Evolutionary conservation across 2,113 vertebrate genomes (phyloP).

Genomic region (Nycticebus coucang): DNA sequence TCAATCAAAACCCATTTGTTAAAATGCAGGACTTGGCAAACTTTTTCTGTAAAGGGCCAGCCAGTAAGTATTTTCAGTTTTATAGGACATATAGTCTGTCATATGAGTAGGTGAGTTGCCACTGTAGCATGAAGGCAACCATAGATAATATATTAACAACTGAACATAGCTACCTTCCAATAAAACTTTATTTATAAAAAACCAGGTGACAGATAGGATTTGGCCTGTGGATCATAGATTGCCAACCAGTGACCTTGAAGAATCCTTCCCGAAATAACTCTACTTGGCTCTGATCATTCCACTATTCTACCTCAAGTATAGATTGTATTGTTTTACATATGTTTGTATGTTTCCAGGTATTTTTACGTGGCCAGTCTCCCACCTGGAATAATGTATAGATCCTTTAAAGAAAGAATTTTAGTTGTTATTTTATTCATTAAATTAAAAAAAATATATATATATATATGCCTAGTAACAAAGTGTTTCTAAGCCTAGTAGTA

Average conservation of each 20-base stretch:
- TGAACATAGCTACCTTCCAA: neutral
- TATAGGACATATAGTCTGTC: neutral
- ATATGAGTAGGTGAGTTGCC: neutral
- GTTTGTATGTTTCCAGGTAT: neutral
- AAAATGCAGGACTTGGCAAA: neutral
- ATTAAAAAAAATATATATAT: neutral
- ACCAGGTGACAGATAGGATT: neutral
- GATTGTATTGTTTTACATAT: neutral
- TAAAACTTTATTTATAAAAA: neutral
- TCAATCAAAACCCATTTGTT: slow-evolving; percentile 5
- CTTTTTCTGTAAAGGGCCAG: neutral
- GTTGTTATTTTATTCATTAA: slow-evolving; percentile 25
- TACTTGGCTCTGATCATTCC: neutral
- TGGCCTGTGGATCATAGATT: neutral
- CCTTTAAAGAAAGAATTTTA: neutral
- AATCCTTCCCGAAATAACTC: neutral
- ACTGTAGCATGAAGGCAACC: neutral
- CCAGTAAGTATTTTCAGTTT: neutral
- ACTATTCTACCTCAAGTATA: neutral
- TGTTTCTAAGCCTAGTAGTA: neutral
- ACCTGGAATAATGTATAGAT: neutral
- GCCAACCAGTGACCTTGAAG: neutral
- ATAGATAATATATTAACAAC: neutral
- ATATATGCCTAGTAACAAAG: neutral
- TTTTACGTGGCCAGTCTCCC: neutral